Evolutionary conservation across 2,113 vertebrate genomes (phyloP).

Genomic region (Microtus montanus): DNA sequence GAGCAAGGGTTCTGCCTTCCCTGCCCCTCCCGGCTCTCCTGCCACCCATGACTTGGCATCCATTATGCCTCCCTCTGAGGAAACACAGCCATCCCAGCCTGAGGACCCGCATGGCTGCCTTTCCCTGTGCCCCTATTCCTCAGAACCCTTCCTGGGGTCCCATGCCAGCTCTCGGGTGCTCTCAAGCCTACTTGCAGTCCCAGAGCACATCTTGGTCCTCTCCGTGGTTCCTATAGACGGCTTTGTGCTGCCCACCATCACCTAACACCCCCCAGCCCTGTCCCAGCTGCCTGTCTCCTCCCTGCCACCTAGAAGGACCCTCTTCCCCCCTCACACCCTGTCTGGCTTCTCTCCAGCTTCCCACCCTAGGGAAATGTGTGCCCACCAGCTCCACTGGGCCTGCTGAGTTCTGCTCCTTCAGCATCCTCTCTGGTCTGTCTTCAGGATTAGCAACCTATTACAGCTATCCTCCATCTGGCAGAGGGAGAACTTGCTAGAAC

Average conservation of each 20-base stretch:
- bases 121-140: rapidly evolving
- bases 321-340: rapidly evolving
- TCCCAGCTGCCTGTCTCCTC: not conserved
- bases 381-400: not conserved
- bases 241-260: not conserved
- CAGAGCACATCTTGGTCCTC: not conserved
- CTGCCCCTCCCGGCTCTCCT: not conserved
- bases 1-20: not conserved
- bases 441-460: not conserved
- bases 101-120: not conserved
- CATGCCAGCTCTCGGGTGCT: not conserved
- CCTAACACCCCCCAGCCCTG: not conserved
- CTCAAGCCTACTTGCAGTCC: not conserved
- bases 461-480: not conserved
- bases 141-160: not conserved
- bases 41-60: not conserved
- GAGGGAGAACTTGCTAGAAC: not conserved
- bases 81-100: not conserved
- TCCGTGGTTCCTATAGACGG: not conserved
- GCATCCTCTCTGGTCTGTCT: not conserved
- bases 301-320: not conserved
- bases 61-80: not conserved
- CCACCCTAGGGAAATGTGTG: not conserved
- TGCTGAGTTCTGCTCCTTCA: not conserved
- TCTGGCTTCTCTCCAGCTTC: not conserved